phyloP scores from a whole-genome alignment of 2,888 invertebrate species.

The Schrankia costaestrigalis region DNA sequence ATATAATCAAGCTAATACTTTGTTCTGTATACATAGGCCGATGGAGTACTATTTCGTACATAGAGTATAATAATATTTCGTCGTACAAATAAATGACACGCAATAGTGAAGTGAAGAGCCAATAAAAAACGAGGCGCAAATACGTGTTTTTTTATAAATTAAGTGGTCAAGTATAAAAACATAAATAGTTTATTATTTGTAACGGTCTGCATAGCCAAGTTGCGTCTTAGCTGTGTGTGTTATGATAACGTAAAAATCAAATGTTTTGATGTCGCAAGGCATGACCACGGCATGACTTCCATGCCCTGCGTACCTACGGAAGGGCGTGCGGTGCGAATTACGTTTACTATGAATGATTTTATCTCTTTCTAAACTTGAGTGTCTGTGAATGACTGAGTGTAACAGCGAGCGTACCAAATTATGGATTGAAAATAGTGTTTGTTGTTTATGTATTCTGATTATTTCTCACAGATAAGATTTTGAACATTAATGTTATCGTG shows the following conservation, averaged over 20 bases:
- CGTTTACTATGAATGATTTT: conserved; percentile 81
- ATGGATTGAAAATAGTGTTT: conserved; percentile 75
- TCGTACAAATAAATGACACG: conserved; percentile 78
- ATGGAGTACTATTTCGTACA: conserved; percentile 57
- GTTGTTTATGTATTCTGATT: conserved; percentile 76
- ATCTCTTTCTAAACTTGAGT: conserved; percentile 79
- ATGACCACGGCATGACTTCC: conserved; percentile 78
- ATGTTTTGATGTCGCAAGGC: conserved; percentile 74
- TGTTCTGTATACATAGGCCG: conserved; percentile 31
- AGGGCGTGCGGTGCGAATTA: conserved; percentile 76
- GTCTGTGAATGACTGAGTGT: conserved; percentile 80
- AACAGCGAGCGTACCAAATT: conserved; percentile 77
- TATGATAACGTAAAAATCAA: conserved; percentile 46
- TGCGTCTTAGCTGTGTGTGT: conserved; percentile 46
- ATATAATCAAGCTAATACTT: conserved; percentile 34
- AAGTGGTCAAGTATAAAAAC: conserved; percentile 59
- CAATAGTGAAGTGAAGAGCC: conserved; percentile 72
- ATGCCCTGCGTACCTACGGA: conserved; percentile 78
- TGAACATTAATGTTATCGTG: conserved; percentile 61
- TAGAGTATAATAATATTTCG: conserved; percentile 57
- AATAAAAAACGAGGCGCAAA: conserved; percentile 77
- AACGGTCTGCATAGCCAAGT: conserved; percentile 38
- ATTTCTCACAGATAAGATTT: conserved; percentile 64
- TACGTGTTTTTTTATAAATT: conserved; percentile 66
- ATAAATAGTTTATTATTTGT: conserved; percentile 51